A percentile compares a stretch with the other conserved stretches of the same genome.
Evolutionary conservation across 2,888 invertebrate species (phyloP).

Genomic region (Furcula furcula): DNA sequence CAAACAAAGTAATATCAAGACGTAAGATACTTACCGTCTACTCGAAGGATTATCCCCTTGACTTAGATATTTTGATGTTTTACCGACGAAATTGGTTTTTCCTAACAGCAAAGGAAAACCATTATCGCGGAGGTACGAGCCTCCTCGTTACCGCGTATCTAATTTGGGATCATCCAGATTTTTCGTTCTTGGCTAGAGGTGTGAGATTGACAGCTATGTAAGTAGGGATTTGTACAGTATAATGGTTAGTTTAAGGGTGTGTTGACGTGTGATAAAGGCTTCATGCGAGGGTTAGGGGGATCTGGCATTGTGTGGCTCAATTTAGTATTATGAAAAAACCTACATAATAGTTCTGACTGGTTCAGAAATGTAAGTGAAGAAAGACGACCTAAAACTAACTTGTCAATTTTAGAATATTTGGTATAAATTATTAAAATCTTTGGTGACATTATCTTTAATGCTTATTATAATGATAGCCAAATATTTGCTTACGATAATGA

Average conservation of each 20-base stretch:
- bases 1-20: slow-evolving; percentile 55
- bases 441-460: too few relatives aligned
- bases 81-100: slow-evolving; percentile 67
- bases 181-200: slow-evolving; percentile 49
- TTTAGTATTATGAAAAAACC: too few relatives aligned
- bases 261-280: slow-evolving; percentile 20
- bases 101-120: slow-evolving; percentile 61
- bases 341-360: too few relatives aligned
- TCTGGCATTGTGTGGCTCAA: slow-evolving; percentile 6
- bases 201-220: slow-evolving; percentile 55
- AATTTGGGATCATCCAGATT: slow-evolving; percentile 69
- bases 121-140: slow-evolving; percentile 54
- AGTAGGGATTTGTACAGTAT: slow-evolving; percentile 50
- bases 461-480: too few relatives aligned
- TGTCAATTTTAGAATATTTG: too few relatives aligned
- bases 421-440: too few relatives aligned
- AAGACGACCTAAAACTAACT: too few relatives aligned
- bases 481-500: too few relatives aligned
- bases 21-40: slow-evolving; percentile 57
- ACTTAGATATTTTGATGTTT: slow-evolving; percentile 70
- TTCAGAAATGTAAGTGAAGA: too few relatives aligned
- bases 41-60: slow-evolving; percentile 60
- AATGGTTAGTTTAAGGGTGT: slow-evolving; percentile 39
- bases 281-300: neutral
- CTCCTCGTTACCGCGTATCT: slow-evolving; percentile 60